Evolutionary conservation across 1,140 invertebrate genomes (phyloP), one percentile per base, ranked within the genome.

Genomic region (Brachionus rubens): DNA sequence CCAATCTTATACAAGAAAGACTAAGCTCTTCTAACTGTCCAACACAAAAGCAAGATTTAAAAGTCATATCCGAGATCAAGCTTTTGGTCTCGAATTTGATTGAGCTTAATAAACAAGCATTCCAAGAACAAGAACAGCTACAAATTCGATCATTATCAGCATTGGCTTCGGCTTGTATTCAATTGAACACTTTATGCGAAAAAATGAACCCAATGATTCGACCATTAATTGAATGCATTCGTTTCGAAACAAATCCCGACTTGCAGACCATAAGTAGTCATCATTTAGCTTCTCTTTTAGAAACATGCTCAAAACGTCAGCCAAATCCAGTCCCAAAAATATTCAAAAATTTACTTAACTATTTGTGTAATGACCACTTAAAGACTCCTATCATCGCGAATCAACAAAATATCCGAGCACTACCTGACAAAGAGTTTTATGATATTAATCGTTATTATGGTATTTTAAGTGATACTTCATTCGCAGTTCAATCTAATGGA

Each of bases 211-310:
- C 94, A 0, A 88, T 98, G 0, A 89, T 97, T 0, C 91, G 94
- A 79, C 94, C 95, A 0, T 82, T 98, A 3, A 98, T 98, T 94
- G 94, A 98, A 81, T 90, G 92, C 50, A 90, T 98, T 16, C 95
- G 95, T 84, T 88, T 89, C 50, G 94, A 98, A 83, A 88, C 90
- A 65, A 91, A 93, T 78, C 88, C 90, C 80, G 86, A 90, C 76
- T 82, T 96, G 30, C 89, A 89, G 82, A 7, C 19, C 4, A 72
- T 72, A 16, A 86, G 87, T 79, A 76, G 70, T 33, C 24, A 77
- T 19, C 54, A 28, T 67, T 80, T 46, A 26, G 41, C 28, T 6
- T 30, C 12, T 68, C 19, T 78, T 1, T 46, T 68, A 24, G 36
- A 68, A 30, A 46, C 26, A 7, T 36, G 40, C 16, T 65, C 24